Percentiles rank a stretch among this genome's conserved stretches.
Evolutionary conservation across 2,797 vertebrate genomes (phyloP).

Genomic region (Chanos chanos): DNA sequence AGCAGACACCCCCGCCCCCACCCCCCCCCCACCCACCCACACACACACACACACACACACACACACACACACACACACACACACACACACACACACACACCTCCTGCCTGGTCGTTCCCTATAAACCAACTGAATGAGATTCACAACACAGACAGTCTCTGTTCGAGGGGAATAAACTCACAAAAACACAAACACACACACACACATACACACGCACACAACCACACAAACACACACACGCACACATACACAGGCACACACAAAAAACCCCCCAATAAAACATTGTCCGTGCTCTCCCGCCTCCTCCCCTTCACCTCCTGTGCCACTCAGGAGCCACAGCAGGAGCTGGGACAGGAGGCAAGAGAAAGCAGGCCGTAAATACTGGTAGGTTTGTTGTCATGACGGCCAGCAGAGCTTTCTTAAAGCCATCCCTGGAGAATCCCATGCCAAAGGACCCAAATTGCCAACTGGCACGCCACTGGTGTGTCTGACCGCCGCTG

Average conservation of each 20-base stretch:
- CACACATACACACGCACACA: too few relatives aligned
- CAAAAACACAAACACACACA: conserved; percentile 23
- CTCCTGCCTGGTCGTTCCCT: conserved; percentile 40
- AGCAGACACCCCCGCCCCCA: too few relatives aligned
- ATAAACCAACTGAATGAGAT: conserved; percentile 41
- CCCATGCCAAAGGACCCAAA: conserved; percentile 41
- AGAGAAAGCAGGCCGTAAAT: conserved; percentile 48
- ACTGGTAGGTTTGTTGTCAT: conserved; percentile 49
- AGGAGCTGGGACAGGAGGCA: conserved; percentile 43
- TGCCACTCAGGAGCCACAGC: conserved; percentile 39
- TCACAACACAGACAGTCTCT: conserved; percentile 36
- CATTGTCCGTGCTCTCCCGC: conserved; percentile 26
- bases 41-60: conserved; percentile 19
- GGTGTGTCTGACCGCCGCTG: conserved; percentile 22
- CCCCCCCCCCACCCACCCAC: conserved; percentile 36
- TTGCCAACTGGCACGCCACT: conserved; percentile 39
- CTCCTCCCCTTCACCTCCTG: conserved; percentile 17
- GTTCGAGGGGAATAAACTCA: conserved; percentile 41
- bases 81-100: conserved; percentile 23
- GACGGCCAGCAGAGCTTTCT: conserved; percentile 43
- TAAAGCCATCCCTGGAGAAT: conserved; percentile 45
- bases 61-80: conserved; percentile 36
- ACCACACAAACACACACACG: too few relatives aligned
- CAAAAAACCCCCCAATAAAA: conserved; percentile 29
- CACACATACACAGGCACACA: too few relatives aligned